These are phyloP conservation scores for Ctenochaetus hawaiiensis DNA, from an alignment of 2,797 vertebrate genomes.

Conservation along the genomic window DNA sequence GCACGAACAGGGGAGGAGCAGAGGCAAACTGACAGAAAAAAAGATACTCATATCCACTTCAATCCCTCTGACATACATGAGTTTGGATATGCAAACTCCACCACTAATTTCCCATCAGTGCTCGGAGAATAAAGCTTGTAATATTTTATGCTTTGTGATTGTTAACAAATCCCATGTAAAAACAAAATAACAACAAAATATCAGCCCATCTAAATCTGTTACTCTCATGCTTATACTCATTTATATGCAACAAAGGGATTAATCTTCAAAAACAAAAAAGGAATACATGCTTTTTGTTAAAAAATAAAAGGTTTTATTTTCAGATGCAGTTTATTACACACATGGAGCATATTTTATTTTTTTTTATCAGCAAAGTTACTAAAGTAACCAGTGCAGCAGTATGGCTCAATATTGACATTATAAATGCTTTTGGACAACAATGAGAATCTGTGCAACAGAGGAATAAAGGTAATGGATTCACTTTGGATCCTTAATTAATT, in stretches of 20 bases:
- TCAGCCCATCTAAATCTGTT: too few relatives aligned
- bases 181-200: not conserved
- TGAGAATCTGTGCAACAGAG: not conserved
- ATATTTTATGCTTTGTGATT: not conserved
- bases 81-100: constrained; percentile 1
- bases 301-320: not conserved
- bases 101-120: not conserved
- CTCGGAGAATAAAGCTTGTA: not conserved
- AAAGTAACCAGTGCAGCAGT: not conserved
- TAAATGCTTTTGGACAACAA: not conserved
- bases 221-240: not conserved
- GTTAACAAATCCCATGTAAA: not conserved
- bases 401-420: not conserved
- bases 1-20: not conserved
- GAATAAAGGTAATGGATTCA: not conserved
- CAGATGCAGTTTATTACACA: not conserved
- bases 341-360: not conserved
- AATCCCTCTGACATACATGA: constrained; percentile 10
- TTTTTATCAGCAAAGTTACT: too few relatives aligned
- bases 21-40: constrained; percentile 8
- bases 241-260: not conserved
- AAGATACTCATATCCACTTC: constrained; percentile 17
- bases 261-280: not conserved
- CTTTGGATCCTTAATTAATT: too few relatives aligned
- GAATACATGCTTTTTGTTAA: too few relatives aligned